Evolutionary conservation across 2,888 invertebrate genomes (phyloP), one percentile per base, ranked within the genome.

Genomic region (Hyposoter didymator): DNA sequence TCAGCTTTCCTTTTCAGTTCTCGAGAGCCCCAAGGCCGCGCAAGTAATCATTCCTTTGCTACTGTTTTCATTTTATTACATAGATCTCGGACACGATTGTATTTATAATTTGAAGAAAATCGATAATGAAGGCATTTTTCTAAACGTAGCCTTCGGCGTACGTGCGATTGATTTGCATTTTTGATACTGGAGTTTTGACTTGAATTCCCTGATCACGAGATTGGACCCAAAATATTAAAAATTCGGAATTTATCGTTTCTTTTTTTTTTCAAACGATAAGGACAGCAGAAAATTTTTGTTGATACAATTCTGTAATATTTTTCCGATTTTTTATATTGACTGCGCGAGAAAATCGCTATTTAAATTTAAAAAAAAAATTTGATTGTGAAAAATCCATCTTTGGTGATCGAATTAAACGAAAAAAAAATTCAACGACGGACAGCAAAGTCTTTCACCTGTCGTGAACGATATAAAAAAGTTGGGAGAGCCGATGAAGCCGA

Each of bases 1-100:
- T 35, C 35, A 22, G 64, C 35, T 64, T 64, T n/a, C 35, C 64
- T 35, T n/a, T 64, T 64, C 64, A 10, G 12, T 55, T 55, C 55
- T 28, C 55, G 55, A 28, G 55, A 69, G 67, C 22, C 1, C 14
- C 45, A 17, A 69, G 35, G 32, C 35, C 35, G n/a, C 64, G 17
- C n/a, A n/a, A 64, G 17, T 17, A 35, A 39, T 32, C 12, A 32
- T 35, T 32, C 5, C 6, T 2, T 62, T 62, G 32, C 4, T 3
- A 22, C 19, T 8, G 2, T 55, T 55, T 55, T 19, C 10, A 55
- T 55, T 22, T 55, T 22, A 10, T 55, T 35, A 35, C n/a, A n/a
- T 35, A 8, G 22, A 55, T 55, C 55, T 35, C 35, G 2, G 8
- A 55, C 8, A 22, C n/a, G n/a, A 19, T 4, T 8, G 8, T 35